Conservation (phyloP, 1,140 invertebrate genomes). For the Neodiprion lecontei region DNA sequence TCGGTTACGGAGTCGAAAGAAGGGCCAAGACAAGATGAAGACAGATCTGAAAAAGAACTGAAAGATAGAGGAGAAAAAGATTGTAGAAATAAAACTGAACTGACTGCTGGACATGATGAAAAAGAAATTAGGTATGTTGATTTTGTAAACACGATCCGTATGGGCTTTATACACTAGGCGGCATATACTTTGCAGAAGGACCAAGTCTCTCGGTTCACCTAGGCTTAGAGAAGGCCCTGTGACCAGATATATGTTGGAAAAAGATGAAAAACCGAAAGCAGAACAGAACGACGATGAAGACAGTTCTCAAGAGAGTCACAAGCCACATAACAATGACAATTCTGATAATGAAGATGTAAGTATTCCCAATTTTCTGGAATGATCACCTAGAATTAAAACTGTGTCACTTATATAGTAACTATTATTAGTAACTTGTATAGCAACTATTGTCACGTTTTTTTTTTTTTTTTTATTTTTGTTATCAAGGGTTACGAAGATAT, state of each 20-base stretch:
- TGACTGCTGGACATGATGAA: conserved; percentile 40
- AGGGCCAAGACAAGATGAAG: conserved; percentile 14
- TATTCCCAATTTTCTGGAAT: conserved; percentile 12
- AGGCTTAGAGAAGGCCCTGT: conserved; percentile 56
- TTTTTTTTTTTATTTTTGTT: conserved; percentile 14
- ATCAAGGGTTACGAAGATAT: conserved; percentile 64
- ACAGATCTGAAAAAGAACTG: conserved; percentile 35
- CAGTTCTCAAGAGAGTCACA: conserved; percentile 50
- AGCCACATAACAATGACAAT: conserved; percentile 54
- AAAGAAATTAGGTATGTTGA: conserved; percentile 46
- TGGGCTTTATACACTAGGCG: conserved; percentile 15
- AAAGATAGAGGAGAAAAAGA: conserved; percentile 38
- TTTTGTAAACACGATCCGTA: conserved; percentile 9
- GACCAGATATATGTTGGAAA: conserved; percentile 47
- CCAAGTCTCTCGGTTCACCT: conserved; percentile 50
- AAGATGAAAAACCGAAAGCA: conserved; percentile 48
- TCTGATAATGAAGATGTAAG: conserved; percentile 55
- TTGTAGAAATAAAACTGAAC: conserved; percentile 38
- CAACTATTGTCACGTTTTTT: conserved; percentile 20
- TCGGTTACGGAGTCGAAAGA: conserved; percentile 39
- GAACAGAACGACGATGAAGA: conserved; percentile 48
- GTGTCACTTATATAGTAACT: not conserved
- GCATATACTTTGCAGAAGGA: conserved; percentile 33
- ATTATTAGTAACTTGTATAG: not conserved
- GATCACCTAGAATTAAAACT: conserved; percentile 2